Evolutionary conservation across 2,113 vertebrate genomes (phyloP), one percentile per base, ranked within the genome.

Genomic region (Nanorana parkeri): DNA sequence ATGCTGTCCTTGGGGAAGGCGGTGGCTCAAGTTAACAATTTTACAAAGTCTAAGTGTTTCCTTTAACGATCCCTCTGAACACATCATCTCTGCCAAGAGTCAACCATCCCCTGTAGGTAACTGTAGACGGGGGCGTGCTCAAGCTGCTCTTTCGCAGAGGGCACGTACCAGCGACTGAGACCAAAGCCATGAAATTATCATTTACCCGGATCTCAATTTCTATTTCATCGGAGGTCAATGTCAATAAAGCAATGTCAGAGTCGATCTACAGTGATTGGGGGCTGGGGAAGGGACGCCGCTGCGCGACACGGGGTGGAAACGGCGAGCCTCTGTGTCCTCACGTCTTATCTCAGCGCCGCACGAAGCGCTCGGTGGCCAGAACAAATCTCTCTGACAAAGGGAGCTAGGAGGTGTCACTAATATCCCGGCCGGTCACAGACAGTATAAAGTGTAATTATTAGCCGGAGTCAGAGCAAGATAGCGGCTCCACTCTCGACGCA

Each of bases 211-310:
- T 54, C 68, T 77, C 21, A 51, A 64, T 64, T 78, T 28, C 23
- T 51, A 36, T 63, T 78, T 65, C 75, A 61, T 11, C 19, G 17
- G 63, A 76, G 80, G 80, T 82, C 72, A 67, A 16, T 76, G 80
- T 74, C 80, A 67, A 74, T 81, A 81, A 71, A 56, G 80, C 65
- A 51, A 76, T 74, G 79, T 74, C 79, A 73, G 36, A 41, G 68
- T 56, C 58, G 28, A 60, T 82, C 64, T 58, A n/a, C 26, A 20
- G 80, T 24, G 51, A 74, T 64, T 24, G 55, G 17, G 66, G 51
- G 68, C 24, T 3, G n/a, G 41, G 17, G 36, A 26, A 24, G 6
- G 68, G 17, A 5, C 19, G 23, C 21, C 2, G 5, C 20, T 51
- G 29, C 20, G 15, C 47, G 54, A 41, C 28, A 80, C 47, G 13